Evolutionary conservation across 2,113 vertebrate species (phyloP).

Genomic region (Lagopus muta): DNA sequence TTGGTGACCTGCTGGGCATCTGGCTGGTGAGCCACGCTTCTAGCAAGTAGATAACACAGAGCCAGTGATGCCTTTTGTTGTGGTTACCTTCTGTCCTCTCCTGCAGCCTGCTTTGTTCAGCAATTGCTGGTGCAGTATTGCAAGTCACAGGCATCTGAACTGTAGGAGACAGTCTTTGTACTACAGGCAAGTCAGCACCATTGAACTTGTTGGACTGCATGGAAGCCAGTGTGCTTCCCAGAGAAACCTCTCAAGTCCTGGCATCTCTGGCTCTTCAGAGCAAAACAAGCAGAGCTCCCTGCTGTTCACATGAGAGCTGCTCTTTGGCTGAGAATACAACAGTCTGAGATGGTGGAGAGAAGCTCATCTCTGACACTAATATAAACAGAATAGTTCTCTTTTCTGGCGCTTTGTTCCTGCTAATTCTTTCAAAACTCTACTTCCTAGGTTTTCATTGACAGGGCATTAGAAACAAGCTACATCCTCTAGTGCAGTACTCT

Average conservation of each 20-base stretch:
- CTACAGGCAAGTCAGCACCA: background rate
- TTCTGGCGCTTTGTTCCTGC: background rate
- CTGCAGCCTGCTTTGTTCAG: background rate
- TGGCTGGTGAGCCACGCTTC: background rate
- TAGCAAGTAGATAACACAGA: background rate
- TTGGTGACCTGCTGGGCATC: background rate
- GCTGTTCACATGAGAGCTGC: background rate
- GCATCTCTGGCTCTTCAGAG: background rate
- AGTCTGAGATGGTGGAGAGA: background rate
- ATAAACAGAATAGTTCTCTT: background rate
- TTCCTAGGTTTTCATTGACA: background rate
- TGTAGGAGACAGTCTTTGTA: fast-evolving
- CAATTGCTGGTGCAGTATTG: background rate
- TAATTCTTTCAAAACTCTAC: background rate
- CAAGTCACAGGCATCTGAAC: fast-evolving
- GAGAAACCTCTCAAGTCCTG: background rate
- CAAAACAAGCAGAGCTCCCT: background rate
- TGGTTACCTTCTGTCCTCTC: background rate
- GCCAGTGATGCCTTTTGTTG: background rate
- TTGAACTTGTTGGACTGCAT: background rate
- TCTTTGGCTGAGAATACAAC: background rate
- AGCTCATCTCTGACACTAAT: background rate
- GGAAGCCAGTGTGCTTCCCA: background rate
- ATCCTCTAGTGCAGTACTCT: background rate
- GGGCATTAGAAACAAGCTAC: background rate